Evolutionary conservation across 2,888 invertebrate species (phyloP), one percentile per base, ranked within the genome.

Genomic region (Caenorhabditis sp.): DNA sequence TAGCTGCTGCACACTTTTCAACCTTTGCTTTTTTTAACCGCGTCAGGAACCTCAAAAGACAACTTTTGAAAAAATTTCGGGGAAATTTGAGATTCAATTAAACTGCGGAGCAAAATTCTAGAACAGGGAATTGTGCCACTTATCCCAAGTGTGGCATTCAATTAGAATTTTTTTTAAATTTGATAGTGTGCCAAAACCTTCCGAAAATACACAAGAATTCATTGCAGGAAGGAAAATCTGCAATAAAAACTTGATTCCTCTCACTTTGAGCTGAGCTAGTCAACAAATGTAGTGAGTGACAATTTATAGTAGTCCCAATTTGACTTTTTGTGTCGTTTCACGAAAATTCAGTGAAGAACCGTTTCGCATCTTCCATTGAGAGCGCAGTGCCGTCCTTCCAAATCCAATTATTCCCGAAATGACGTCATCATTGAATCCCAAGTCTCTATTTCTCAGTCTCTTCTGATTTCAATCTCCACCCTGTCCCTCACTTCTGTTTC

Each of bases 341-440:
- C 12, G 38, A 12, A 38, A 38, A 38, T 38, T 38, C 38, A 38
- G 38, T 38, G 49, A 3, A 44, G 41, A 64, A 61, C 72, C 35
- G 56, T 74, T 64, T 56, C 22, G 24, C 31, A 5, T 66, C 31
- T 2, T 3, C 38, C 6, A 54, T 56, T 56, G n/a, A 76, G 5
- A 51, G 49, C 41, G 69, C 22, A 63, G 51, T 38, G 54, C 24
- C 44, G 41, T 38, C 28, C 51, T 26, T 12, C 63, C 12, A 31
- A 77, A 77, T 77, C 54, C 61, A 70, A 70, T 77, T 77, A 77
- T 77, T 70, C 63, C 44, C 54, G 38, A 69, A 61, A 54, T 77
- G 63, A 77, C 69, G 77, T 69, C 77, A 69, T 63, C 64, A 64
- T 26, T 58, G 22, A 56, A 70, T 70, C 58, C n/a, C 70, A 47